Conservation (phyloP, 2,888 invertebrate species). For the Ceratothoa steindachneri region DNA sequence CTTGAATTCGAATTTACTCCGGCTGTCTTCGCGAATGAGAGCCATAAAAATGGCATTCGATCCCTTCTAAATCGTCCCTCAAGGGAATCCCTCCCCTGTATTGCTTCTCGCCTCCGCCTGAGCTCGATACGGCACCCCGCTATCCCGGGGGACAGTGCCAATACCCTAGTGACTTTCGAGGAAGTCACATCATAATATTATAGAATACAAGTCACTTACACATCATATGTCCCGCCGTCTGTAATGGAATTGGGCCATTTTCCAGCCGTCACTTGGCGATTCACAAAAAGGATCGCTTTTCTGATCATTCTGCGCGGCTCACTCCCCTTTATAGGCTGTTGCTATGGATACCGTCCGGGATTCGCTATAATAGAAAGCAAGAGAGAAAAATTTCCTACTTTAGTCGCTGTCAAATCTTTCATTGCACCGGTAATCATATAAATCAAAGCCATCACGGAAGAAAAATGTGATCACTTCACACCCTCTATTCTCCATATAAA, state of each 20-base stretch:
- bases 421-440: too few relatives aligned
- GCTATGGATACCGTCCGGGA: too few relatives aligned
- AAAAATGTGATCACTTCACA: too few relatives aligned
- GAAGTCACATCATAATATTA: conserved; percentile 12
- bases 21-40: not conserved
- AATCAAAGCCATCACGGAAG: too few relatives aligned
- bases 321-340: too few relatives aligned
- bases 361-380: too few relatives aligned
- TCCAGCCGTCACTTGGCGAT: not conserved
- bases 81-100: conserved; percentile 1
- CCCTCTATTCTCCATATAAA: too few relatives aligned
- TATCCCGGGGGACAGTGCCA: not conserved
- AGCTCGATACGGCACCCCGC: not conserved
- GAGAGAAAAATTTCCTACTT: too few relatives aligned
- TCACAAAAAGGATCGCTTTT: too few relatives aligned
- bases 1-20: conserved; percentile 4
- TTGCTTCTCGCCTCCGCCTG: not conserved
- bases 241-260: conserved; percentile 2
- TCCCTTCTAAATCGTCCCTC: not conserved
- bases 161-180: not conserved
- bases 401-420: too few relatives aligned
- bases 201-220: not conserved
- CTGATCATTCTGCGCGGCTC: too few relatives aligned
- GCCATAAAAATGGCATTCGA: conserved; percentile 5
- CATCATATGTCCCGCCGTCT: not conserved